Evolutionary conservation across 1,140 invertebrate genomes (phyloP), one percentile per base, ranked within the genome.

Genomic region (Nasonia longicornis): DNA sequence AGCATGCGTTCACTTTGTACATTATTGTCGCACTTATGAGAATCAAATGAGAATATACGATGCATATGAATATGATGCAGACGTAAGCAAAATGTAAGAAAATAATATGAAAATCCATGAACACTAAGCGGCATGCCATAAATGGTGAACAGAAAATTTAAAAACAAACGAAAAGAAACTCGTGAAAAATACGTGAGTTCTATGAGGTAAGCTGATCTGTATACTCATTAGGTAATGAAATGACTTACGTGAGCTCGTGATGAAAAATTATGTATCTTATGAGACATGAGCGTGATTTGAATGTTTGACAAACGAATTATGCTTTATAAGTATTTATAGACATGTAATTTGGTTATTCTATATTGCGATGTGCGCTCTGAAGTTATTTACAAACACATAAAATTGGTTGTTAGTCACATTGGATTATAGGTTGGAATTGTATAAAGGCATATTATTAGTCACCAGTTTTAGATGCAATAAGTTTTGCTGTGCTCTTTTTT

Each of bases 191-290:
- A 38, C 67, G 84, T 78, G 80, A 81, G 83, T 81, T 82, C 45
- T 81, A 35, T 75, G 63, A 79, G 75, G 3, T 78, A 75, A 66
- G 63, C n/a, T 31, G 16, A 69, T 74, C 69, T 45, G 16, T 58
- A 70, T 38, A 58, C 63, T 73, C 20, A 26, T 76, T 67, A 77
- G 22, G 48, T 71, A 48, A 63, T 64, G 38, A 20, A 80, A 69
- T 75, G 72, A 81, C 79, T 81, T 81, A 81, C 79, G 66, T 81
- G 73, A 81, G 11, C 58, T 74, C 22, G 58, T 45, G 69, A 26
- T 74, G 52, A 80, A 31, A 80, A 73, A 58, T 20, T 58, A 58
- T 73, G 52, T 26, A 20, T 64, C 69, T 20, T 63, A 64, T 73
- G 52, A 58, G 31, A 72, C 16, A 71, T 38, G 77, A 71, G 48